Percentiles rank a stretch among this genome's conserved stretches.
These are phyloP conservation scores for Campopleginae sp. DNA, from an alignment of 2,888 invertebrate species.

Conservation along the genomic window DNA sequence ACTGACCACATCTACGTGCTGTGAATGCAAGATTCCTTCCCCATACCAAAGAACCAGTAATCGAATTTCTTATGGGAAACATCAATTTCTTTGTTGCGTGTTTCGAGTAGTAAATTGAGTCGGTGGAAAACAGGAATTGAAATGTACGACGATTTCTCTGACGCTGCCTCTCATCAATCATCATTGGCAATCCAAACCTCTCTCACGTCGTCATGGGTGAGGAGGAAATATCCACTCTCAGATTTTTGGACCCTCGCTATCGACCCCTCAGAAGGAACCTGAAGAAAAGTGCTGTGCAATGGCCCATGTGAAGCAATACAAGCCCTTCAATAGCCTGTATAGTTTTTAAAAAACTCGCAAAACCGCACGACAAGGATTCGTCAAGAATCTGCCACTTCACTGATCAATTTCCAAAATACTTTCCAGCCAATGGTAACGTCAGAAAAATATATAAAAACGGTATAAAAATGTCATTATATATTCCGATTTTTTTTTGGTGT, in stretches of 20 bases:
- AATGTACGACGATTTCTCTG: constrained; percentile 15
- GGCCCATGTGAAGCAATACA: background rate
- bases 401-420: background rate
- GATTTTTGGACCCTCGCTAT: background rate
- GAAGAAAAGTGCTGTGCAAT: background rate
- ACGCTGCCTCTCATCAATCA: background rate
- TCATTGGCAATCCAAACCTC: background rate
- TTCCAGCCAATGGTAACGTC: background rate
- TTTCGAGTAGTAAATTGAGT: constrained; percentile 34
- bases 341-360: background rate
- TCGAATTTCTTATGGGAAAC: constrained; percentile 56
- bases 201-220: background rate
- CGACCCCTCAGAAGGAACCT: background rate
- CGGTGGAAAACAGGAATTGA: background rate
- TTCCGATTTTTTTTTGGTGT: background rate
- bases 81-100: constrained; percentile 54
- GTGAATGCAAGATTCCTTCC: constrained; percentile 45
- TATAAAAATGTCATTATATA: background rate
- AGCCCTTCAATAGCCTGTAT: background rate
- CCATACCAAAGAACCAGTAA: constrained; percentile 23
- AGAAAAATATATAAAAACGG: background rate
- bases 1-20: constrained; percentile 58
- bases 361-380: background rate
- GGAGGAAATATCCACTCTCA: background rate
- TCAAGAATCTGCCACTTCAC: background rate